Evolutionary conservation across 2,888 invertebrate species (phyloP).

Genomic region (Pollenia angustigena): DNA sequence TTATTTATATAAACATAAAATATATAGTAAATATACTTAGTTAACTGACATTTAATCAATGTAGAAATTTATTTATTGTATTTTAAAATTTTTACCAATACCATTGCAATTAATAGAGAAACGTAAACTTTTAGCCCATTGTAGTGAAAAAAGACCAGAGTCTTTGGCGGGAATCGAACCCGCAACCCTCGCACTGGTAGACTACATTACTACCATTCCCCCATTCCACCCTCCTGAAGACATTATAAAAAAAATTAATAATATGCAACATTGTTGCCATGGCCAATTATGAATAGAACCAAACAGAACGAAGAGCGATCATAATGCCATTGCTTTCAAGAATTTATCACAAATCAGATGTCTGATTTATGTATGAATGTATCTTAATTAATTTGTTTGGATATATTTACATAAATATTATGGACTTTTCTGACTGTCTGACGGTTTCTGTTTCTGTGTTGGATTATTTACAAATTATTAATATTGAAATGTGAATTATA

Average conservation of each 20-base stretch:
- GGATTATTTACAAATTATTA: conserved; percentile 34
- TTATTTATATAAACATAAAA: conserved; percentile 13
- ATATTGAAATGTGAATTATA: conserved; percentile 41
- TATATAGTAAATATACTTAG: conserved; percentile 12
- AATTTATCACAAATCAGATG: conserved; percentile 52
- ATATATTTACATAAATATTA: conserved; percentile 2
- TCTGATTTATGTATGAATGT: conserved; percentile 20
- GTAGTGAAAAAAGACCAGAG: too few species aligned
- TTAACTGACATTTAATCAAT: conserved; percentile 22
- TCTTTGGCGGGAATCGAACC: too few species aligned
- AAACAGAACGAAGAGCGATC: conserved; percentile 2
- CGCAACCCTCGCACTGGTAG: too few species aligned
- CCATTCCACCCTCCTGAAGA: too few species aligned
- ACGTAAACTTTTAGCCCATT: too few species aligned
- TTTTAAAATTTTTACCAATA: too few species aligned
- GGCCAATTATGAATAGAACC: not conserved
- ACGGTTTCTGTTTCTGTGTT: not conserved
- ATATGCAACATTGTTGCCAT: conserved; percentile 31
- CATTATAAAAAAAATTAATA: conserved; percentile 1
- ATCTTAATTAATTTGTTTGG: conserved; percentile 19
- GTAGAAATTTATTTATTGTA: not conserved
- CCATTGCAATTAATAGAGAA: too few species aligned
- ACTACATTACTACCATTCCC: too few species aligned
- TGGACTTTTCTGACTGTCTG: not conserved
- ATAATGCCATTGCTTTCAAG: conserved; percentile 23